These are phyloP conservation scores for Leuctra nigra DNA, from an alignment of 2,888 invertebrate genomes.

Conservation along the genomic window DNA sequence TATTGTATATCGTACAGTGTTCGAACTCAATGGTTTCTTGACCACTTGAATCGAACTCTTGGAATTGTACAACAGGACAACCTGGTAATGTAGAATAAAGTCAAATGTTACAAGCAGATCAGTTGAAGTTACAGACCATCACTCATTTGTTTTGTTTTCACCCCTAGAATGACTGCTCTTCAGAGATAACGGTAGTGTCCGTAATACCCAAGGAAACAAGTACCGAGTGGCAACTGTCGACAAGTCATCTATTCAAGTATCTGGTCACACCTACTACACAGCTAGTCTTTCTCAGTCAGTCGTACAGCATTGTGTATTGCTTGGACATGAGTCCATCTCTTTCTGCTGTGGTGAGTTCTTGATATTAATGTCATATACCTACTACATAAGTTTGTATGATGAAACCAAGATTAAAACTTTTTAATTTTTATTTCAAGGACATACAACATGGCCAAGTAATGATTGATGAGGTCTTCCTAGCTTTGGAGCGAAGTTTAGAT, in stretches of 20 bases:
- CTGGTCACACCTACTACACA: slow-evolving; percentile 50
- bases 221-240: slow-evolving; percentile 43
- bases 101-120: no score
- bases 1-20: slow-evolving; percentile 66
- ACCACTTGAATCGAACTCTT: slow-evolving; percentile 55
- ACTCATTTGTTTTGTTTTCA: no score
- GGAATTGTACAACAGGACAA: slow-evolving; percentile 41
- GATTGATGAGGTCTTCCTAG: slow-evolving; percentile 52
- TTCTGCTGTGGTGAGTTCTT: slow-evolving; percentile 55
- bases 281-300: slow-evolving; percentile 60
- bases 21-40: slow-evolving; percentile 67
- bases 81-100: no score
- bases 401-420: no score
- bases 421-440: slow-evolving; percentile 43
- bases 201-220: slow-evolving; percentile 50
- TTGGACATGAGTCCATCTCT: slow-evolving; percentile 73
- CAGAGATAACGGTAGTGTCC: slow-evolving; percentile 57
- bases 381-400: no score
- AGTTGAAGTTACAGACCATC: no score
- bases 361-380: no score
- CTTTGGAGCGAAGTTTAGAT: slow-evolving; percentile 49
- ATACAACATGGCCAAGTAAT: slow-evolving; percentile 53
- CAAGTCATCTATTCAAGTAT: slow-evolving; percentile 44
- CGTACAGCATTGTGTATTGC: slow-evolving; percentile 65
- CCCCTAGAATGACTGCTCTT: slow-evolving; percentile 38